phyloP scores from a whole-genome alignment of 2,888 invertebrate genomes.

The Glyphotaelius pellucidus region DNA sequence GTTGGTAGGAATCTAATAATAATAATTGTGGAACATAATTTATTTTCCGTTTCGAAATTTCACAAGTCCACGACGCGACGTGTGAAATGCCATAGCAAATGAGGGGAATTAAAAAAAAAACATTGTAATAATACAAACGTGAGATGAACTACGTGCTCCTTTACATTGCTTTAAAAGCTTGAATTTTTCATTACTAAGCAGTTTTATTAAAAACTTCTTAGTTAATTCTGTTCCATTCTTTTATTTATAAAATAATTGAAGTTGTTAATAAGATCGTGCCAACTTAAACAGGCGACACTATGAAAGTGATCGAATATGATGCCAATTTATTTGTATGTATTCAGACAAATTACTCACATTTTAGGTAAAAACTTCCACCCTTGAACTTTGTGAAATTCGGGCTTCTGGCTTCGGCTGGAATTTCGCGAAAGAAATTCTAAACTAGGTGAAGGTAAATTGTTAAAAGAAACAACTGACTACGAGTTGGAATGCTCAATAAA shows the following conservation, averaged over 20 bases:
- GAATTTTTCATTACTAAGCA: neutral
- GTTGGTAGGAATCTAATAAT: slow-evolving; percentile 10
- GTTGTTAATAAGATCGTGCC: neutral
- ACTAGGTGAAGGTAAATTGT: too few relatives aligned
- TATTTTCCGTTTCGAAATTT: slow-evolving; percentile 29
- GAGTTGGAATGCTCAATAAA: too few relatives aligned
- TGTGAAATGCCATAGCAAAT: slow-evolving; percentile 44
- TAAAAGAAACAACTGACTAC: too few relatives aligned
- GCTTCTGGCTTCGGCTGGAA: neutral
- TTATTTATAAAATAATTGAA: neutral
- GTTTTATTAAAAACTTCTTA: neutral
- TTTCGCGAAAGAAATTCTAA: neutral
- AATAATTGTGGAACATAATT: slow-evolving; percentile 43
- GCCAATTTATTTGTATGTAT: too few relatives aligned
- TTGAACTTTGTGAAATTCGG: too few relatives aligned
- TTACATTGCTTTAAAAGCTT: neutral
- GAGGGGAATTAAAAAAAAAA: slow-evolving; percentile 25
- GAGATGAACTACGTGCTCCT: slow-evolving; percentile 8
- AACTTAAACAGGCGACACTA: neutral
- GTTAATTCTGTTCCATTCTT: neutral
- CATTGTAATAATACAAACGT: slow-evolving; percentile 11
- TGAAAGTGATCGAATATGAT: too few relatives aligned
- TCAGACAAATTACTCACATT: too few relatives aligned
- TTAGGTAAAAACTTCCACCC: too few relatives aligned
- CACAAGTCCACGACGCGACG: slow-evolving; percentile 37